Evolutionary conservation across 2,797 vertebrate species (phyloP).

Genomic region (Buceros bicornis): DNA sequence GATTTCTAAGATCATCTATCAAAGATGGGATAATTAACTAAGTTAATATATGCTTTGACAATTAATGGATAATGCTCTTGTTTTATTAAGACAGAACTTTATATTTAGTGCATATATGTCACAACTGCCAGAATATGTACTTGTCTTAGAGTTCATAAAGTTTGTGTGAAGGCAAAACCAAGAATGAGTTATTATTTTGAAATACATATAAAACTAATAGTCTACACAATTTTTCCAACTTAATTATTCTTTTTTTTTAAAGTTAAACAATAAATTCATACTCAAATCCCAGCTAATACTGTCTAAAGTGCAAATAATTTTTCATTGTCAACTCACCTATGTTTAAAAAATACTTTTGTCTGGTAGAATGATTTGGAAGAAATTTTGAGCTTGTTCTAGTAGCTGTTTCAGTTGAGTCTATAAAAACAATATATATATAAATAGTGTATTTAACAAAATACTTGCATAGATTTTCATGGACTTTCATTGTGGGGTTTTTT

Average conservation of each 20-base stretch:
- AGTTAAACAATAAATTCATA: not conserved
- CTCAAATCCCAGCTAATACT: not conserved
- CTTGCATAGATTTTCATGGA: not conserved
- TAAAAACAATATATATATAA: not conserved
- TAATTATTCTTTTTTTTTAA: not conserved
- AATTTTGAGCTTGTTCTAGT: not conserved
- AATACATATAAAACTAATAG: not conserved
- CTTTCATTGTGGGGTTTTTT: not conserved
- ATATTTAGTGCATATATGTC: not conserved
- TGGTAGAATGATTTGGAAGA: not conserved
- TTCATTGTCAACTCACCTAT: not conserved
- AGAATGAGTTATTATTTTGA: not conserved
- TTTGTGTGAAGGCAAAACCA: not conserved
- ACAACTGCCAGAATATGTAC: not conserved
- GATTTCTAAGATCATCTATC: not conserved
- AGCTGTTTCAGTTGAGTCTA: not conserved
- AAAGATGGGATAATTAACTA: not conserved
- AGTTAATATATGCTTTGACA: slow-evolving; percentile 15
- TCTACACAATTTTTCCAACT: not conserved
- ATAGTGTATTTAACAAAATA: not conserved
- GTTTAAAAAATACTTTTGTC: not conserved
- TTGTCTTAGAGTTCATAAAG: not conserved
- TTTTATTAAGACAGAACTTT: not conserved
- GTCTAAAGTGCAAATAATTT: not conserved
- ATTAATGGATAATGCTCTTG: not conserved